These are phyloP conservation scores for Margarornis squamiger DNA, from an alignment of 2,797 vertebrate species.

Conservation along the genomic window DNA sequence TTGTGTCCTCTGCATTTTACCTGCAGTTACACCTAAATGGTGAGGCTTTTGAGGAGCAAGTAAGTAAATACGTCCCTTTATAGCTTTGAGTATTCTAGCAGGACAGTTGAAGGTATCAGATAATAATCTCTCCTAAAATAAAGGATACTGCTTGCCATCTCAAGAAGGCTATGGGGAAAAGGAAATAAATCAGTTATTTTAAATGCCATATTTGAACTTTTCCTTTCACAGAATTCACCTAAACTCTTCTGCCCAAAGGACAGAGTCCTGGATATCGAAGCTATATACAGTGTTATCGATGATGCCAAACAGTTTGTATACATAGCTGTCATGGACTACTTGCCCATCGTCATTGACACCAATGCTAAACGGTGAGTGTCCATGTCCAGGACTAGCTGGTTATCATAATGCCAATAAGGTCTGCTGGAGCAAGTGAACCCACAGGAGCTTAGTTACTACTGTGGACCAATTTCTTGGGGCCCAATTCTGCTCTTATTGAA, in stretches of 20 bases:
- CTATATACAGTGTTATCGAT: constrained; percentile 90
- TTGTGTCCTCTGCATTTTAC: background rate
- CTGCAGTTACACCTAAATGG: background rate
- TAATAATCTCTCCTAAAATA: background rate
- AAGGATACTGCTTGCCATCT: background rate
- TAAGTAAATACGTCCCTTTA: background rate
- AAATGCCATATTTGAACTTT: background rate
- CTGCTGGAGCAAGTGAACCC: background rate
- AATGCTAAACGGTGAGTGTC: constrained; percentile 79
- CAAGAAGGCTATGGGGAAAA: background rate
- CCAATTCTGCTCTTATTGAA: constrained; percentile 66
- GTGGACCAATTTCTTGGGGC: constrained; percentile 32
- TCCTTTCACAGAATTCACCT: constrained; percentile 89
- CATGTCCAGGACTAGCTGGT: no score
- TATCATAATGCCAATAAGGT: background rate
- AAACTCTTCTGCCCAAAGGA: constrained; percentile 89
- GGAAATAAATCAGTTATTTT: background rate
- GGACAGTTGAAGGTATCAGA: background rate
- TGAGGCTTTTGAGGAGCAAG: background rate
- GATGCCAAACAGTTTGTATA: constrained; percentile 89
- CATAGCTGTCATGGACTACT: constrained; percentile 91
- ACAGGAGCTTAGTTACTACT: background rate
- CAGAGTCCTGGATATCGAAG: constrained; percentile 89
- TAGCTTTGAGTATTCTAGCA: background rate
- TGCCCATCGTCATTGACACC: constrained; percentile 84